These are phyloP conservation scores for Calidris pugnax DNA, from an alignment of 2,113 vertebrate genomes.

Conservation along the genomic window DNA sequence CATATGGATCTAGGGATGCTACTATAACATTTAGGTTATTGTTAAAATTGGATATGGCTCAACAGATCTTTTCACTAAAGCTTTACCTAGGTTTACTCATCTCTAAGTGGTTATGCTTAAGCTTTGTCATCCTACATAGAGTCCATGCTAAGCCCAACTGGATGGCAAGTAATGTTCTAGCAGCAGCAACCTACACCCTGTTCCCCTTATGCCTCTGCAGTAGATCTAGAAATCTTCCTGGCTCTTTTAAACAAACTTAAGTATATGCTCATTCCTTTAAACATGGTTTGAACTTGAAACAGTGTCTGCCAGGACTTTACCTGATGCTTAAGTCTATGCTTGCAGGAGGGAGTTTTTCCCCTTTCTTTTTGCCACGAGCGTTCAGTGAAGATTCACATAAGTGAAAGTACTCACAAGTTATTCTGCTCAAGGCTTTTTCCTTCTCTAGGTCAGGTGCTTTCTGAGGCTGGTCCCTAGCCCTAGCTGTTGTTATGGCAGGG, in stretches of 20 bases:
- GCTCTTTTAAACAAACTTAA: not conserved
- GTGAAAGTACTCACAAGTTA: not conserved
- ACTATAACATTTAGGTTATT: not conserved
- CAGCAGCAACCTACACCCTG: not conserved
- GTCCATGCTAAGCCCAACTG: not conserved
- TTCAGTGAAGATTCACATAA: not conserved
- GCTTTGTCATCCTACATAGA: not conserved
- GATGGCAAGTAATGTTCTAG: not conserved
- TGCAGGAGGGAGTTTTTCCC: not conserved
- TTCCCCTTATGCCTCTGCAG: not conserved
- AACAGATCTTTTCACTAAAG: not conserved
- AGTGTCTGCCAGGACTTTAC: not conserved
- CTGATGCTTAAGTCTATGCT: not conserved
- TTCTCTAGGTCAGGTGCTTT: not conserved
- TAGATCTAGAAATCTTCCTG: not conserved
- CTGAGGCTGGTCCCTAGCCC: not conserved
- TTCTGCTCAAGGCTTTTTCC: not conserved
- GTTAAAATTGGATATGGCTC: not conserved
- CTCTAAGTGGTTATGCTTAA: not conserved
- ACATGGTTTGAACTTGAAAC: not conserved
- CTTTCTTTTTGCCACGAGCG: accelerated
- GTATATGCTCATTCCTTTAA: not conserved
- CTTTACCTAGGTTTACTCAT: not conserved
- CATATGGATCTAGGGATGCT: not conserved
- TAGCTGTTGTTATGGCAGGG: not conserved